Evolutionary conservation across 2,888 invertebrate genomes (phyloP).

Genomic region (Dendrolimus pini): DNA sequence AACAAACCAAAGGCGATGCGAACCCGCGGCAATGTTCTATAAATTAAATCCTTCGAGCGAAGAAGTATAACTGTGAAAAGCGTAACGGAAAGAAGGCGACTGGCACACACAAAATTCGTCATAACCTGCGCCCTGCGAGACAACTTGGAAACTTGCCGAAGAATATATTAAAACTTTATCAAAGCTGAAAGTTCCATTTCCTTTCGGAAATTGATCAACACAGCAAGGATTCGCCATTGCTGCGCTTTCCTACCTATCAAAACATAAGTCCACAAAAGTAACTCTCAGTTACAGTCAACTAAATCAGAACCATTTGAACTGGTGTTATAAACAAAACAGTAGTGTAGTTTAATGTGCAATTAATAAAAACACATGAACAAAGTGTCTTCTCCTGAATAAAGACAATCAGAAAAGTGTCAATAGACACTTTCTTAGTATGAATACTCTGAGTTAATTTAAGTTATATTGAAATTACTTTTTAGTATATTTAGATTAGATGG

Average conservation of each 20-base stretch:
- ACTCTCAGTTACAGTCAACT: too few relatives aligned
- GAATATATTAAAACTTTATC: slow-evolving; percentile 77
- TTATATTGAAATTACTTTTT: too few relatives aligned
- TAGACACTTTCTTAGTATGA: too few relatives aligned
- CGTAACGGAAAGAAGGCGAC: slow-evolving; percentile 27
- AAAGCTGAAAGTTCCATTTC: slow-evolving; percentile 69
- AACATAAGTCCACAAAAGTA: background rate
- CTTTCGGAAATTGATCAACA: slow-evolving; percentile 19
- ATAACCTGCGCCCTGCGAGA: slow-evolving; percentile 49
- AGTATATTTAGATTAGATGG: too few relatives aligned
- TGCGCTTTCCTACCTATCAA: background rate
- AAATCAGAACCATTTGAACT: too few relatives aligned
- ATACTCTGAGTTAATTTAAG: too few relatives aligned
- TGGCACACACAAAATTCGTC: slow-evolving; percentile 43
- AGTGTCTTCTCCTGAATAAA: too few relatives aligned
- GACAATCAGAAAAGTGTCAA: too few relatives aligned
- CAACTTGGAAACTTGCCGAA: slow-evolving; percentile 61
- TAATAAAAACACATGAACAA: too few relatives aligned
- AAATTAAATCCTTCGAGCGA: slow-evolving; percentile 36
- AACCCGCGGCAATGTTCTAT: background rate
- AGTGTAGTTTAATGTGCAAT: too few relatives aligned
- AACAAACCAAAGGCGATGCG: too few relatives aligned
- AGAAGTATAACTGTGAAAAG: slow-evolving; percentile 23
- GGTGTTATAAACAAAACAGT: too few relatives aligned
- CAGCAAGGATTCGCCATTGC: background rate